Base-by-base conservation (phyloP, 2,797 vertebrate genomes). In the Acridotheres tristis region DNA sequence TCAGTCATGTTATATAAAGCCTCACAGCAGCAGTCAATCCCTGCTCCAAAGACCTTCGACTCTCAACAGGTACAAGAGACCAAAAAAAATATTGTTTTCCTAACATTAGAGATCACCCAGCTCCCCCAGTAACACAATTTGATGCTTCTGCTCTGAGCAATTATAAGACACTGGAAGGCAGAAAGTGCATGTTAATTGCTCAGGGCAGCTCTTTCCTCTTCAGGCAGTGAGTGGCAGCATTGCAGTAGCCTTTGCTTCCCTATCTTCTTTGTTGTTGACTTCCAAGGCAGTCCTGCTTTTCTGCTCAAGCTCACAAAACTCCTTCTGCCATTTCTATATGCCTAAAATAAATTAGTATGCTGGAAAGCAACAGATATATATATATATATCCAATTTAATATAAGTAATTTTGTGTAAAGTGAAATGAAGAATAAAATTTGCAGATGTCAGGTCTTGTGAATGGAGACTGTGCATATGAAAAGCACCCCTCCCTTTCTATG, bases 181-280 rank as follows among this genome's bases (percentile, higher is more conserved):
- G 63, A 63, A 91, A 57, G 13, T 14, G 6, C 19, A 13, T 47
- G 34, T 18, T 20, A 40, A 51, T 48, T 80, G 57, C 48, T 58
- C 36, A 73, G 22, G 65, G 40, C 48, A 73, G 26, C 29, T 67
- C 50, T 89, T 68, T 91, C 62, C 54, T 51, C 18, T 94, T 83
- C 85, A 78, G 79, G 76, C 93, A 92, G 95, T 75, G 92, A 94
- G 94, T 78, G 94, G 88, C 95, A 96, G 95, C 79, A 88, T 81
- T 92, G 91, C 75, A 95, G 51, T 40, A 92, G 54, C 22, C 34
- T 94, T 89, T 74, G 42, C 54, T 72, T 79, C 42, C 9, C 0
- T 45, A 1, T 45, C 45, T 67, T 71, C 36, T 69, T 85, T 87
- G 22, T 45, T 84, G 18, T 47, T 68, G 36, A 36, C 29, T 90